Base-by-base conservation (phyloP, 2,113 vertebrate species). In the Cervus canadensis region DNA sequence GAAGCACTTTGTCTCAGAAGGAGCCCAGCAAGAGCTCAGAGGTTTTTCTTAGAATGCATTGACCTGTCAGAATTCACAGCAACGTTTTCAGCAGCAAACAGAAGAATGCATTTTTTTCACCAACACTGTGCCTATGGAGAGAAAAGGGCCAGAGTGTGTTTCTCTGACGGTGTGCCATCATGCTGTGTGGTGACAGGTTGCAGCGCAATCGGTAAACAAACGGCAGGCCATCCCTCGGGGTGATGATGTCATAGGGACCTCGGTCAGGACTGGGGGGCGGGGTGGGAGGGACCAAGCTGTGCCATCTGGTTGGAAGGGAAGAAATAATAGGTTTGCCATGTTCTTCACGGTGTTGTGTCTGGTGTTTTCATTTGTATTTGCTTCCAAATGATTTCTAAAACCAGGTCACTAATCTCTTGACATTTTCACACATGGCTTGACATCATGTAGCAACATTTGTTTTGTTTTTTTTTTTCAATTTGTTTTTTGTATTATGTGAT, bases 171-270 rank as follows among this genome's bases (percentile, higher is more conserved):
- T 30, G 91, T 78, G 96, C 91, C 86, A 82, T 56, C 88, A 50
- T 1, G 12, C 85, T 82, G 82, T 76, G 81, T 26, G 84, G 64
- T 92, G 94, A 86, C 52, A 91, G 48, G 76, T 67, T 30, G 86
- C 8, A 19, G 19, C 43, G 56, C 10, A 26, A 33, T 76, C 54
- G 33, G 86, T 40, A 83, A 92, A 94, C 71, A 94, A 28, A 81
- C 11, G 64, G 71, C 89, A 56, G 12, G 8, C 16, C 14, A 15
- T 21, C 48, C 43, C 85, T 52, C 56, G 43, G 82, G 89, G 54
- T 1, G 3, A 13, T 91, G 96, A 94, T 15, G 67, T 85, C 97
- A 97, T 2, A 19, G 50, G 40, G n/a, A 54, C 62, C 26, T 48
- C 15, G 23, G 71, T 7, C 0, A 0, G 54, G 2, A 57, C 59